Base-by-base conservation (phyloP, 2,888 invertebrate genomes). In the Lepidonotus clava region DNA sequence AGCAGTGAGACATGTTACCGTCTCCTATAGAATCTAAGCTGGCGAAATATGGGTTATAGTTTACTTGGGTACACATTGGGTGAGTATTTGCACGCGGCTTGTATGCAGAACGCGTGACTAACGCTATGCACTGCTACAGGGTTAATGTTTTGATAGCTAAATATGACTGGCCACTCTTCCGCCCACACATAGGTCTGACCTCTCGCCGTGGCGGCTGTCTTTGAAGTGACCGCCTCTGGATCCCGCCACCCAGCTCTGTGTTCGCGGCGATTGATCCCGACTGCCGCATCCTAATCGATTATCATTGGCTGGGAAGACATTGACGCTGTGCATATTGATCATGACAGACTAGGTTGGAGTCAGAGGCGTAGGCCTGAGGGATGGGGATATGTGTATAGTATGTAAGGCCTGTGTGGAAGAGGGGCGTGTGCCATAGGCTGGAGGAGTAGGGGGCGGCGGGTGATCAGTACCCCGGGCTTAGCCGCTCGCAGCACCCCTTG, bases 231-330 rank as follows among this genome's bases (percentile, higher is more conserved):
- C 28, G 28, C 24, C 11, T 61, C 28, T 46, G 8, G 6, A 46
- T 46, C 6, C 18, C 46, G 24, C 28, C 61, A 28, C 61, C 28
- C 61, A 14, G 61, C 80, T 80, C 41, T 40, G 46, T 80, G 46
- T 80, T 46, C 41, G 46, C 80, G 18, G 2, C 46, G 56, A 80
- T 80, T 80, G 80, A 80, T 80, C 80, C 46, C 46, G 28, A 0
- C 46, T 32, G 46, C 80, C 41, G 80, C 51, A 46, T 80, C 80
- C 41, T 32, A 46, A 80, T 80, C 80, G 80, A 80, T 80, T 80
- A 80, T 80, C 51, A 41, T 51, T 46, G 24, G 80, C 51, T 41
- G 46, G 46, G 24, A 41, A 51, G 80, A 46, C 80, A 80, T 46
- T 8, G 46, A 51, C 51, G 51, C 80, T 46, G 51, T 24, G 24